Percentiles rank a stretch among this genome's conserved stretches.
phyloP scores from a whole-genome alignment of 64 coral and sea anemone species.

The Porites lutea region DNA sequence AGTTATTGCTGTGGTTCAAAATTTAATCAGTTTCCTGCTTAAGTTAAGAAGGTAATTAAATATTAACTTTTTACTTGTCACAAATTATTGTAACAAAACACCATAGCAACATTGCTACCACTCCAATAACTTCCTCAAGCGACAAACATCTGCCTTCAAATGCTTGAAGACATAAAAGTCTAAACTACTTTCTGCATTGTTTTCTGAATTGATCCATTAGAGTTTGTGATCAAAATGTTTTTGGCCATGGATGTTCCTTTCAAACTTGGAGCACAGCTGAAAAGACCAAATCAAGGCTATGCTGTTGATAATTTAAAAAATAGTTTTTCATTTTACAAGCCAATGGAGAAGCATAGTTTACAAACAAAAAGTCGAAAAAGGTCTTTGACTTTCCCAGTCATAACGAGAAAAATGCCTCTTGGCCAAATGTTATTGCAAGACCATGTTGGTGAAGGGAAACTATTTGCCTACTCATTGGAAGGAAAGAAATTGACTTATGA shows the following conservation, averaged over 20 bases:
- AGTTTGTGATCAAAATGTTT: not conserved
- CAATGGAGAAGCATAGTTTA: not conserved
- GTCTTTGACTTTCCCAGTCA: conserved; percentile 26
- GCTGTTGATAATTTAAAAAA: conserved; percentile 51
- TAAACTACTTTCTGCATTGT: not conserved
- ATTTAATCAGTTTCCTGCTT: not conserved
- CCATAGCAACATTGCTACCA: conserved; percentile 33
- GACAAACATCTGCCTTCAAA: too few species aligned
- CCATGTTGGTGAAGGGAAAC: not conserved
- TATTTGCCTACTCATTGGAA: conserved; percentile 27
- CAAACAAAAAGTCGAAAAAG: not conserved
- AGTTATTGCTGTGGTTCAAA: not conserved
- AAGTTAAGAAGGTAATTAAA: not conserved
- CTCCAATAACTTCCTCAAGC: not conserved
- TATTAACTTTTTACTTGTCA: conserved; percentile 15
- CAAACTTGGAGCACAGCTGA: conserved; percentile 43
- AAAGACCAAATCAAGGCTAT: conserved; percentile 45
- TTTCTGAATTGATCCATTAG: not conserved
- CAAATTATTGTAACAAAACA: not conserved
- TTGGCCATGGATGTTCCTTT: conserved; percentile 55
- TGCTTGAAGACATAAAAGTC: not conserved
- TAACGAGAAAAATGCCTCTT: conserved; percentile 17
- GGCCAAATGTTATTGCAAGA: conserved; percentile 27
- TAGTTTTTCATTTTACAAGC: conserved; percentile 60
- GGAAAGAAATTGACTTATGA: conserved; percentile 26